These are phyloP conservation scores for Drosophila phalerata DNA, from an alignment of 2,888 invertebrate species.

Conservation along the genomic window DNA sequence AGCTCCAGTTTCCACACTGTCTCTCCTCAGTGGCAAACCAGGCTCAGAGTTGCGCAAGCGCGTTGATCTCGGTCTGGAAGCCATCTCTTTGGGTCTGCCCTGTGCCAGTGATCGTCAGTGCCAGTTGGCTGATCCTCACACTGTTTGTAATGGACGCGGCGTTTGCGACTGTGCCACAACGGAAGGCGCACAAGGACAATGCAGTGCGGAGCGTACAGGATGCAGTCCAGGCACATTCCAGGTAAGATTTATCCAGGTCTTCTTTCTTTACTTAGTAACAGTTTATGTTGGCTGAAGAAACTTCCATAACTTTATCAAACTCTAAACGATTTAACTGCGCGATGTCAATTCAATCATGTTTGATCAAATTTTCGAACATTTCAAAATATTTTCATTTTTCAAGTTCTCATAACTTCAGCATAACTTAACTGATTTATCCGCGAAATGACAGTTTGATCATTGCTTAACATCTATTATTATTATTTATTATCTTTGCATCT, in stretches of 20 bases:
- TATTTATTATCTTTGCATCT: too few species aligned
- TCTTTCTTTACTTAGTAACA: neutral
- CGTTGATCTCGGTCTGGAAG: slow-evolving; percentile 84
- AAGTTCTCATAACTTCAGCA: neutral
- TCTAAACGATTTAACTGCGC: neutral
- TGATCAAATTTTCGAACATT: too few species aligned
- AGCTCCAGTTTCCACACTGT: slow-evolving; percentile 6
- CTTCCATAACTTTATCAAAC: neutral
- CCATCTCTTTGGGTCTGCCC: slow-evolving; percentile 91
- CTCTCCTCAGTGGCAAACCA: slow-evolving; percentile 59
- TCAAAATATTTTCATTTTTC: neutral
- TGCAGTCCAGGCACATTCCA: slow-evolving; percentile 95
- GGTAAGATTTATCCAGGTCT: slow-evolving; percentile 61
- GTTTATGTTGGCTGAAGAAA: neutral
- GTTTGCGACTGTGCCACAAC: slow-evolving; percentile 92
- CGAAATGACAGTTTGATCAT: neutral
- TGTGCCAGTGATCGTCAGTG: slow-evolving; percentile 93
- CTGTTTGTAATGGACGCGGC: slow-evolving; percentile 88
- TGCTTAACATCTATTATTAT: neutral
- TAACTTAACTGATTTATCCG: neutral
- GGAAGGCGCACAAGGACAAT: slow-evolving; percentile 86
- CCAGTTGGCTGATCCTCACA: slow-evolving; percentile 91
- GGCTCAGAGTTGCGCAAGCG: slow-evolving; percentile 83
- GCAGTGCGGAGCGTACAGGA: slow-evolving; percentile 91
- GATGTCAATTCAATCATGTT: neutral